phyloP scores from a whole-genome alignment of 2,888 invertebrate species.

The Eurois occulta region DNA sequence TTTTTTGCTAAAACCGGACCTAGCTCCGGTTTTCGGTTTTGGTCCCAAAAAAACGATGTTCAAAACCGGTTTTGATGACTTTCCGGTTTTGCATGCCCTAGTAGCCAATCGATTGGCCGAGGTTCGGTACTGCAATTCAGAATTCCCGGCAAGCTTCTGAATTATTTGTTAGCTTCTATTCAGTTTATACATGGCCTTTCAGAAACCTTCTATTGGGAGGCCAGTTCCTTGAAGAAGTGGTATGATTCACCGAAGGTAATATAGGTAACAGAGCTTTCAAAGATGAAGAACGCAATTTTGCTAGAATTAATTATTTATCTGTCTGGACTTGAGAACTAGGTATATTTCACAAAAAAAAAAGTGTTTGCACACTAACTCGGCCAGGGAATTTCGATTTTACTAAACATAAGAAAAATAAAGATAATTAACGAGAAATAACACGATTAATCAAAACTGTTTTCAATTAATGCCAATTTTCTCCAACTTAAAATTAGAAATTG shows the following conservation, averaged over 20 bases:
- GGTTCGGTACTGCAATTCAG: conserved; percentile 37
- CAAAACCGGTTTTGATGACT: too few relatives aligned
- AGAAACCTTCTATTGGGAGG: conserved; percentile 26
- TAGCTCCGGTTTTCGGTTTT: too few relatives aligned
- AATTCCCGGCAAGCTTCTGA: conserved; percentile 34
- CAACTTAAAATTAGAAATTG: conserved; percentile 51
- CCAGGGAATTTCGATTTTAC: conserved; percentile 7
- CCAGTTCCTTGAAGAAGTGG: conserved; percentile 24
- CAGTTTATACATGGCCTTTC: conserved; percentile 32
- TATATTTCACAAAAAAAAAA: background rate
- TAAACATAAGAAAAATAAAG: conserved; percentile 24
- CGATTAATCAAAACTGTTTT: conserved; percentile 43
- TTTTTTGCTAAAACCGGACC: too few relatives aligned
- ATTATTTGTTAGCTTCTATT: conserved; percentile 55
- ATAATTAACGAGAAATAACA: conserved; percentile 27
- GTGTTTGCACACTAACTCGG: background rate
- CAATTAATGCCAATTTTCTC: conserved; percentile 52
- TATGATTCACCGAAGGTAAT: conserved; percentile 25
- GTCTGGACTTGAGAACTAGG: background rate
- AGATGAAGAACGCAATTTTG: conserved; percentile 1
- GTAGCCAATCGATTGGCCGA: conserved; percentile 48
- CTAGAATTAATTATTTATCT: conserved; percentile 14
- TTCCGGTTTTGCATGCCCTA: too few relatives aligned
- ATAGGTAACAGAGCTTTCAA: conserved; percentile 1
- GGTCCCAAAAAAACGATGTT: too few relatives aligned